Conservation (phyloP, 1,140 invertebrate genomes). For the Drosophila carrolli region DNA sequence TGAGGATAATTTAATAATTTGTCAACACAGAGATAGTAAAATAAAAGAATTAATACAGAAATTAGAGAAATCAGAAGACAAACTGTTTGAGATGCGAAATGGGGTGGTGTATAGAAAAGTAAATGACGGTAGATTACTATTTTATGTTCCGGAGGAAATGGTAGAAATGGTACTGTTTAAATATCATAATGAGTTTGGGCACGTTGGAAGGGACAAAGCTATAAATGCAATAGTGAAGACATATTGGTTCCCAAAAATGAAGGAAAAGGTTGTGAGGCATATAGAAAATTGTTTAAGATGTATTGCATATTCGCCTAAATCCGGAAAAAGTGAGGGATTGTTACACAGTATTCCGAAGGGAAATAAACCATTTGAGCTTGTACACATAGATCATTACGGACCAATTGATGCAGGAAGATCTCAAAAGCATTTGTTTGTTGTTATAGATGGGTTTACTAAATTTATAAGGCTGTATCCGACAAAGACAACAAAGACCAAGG, state of each 20-base stretch:
- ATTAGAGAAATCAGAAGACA: background rate
- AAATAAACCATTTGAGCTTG: background rate
- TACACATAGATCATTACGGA: background rate
- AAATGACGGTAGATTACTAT: conserved; percentile 45
- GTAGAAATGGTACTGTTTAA: conserved; percentile 29
- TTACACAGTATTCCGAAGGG: background rate
- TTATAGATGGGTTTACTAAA: background rate
- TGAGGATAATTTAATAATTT: background rate
- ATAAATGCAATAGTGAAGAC: conserved; percentile 25
- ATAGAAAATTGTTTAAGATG: conserved; percentile 23
- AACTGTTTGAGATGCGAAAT: conserved; percentile 6
- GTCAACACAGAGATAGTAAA: background rate
- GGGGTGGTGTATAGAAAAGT: conserved; percentile 62
- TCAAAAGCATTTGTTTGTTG: background rate
- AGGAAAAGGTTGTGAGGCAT: conserved; percentile 44
- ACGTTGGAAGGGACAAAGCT: conserved; percentile 54
- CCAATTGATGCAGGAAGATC: background rate
- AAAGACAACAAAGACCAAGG: background rate
- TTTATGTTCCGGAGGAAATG: conserved; percentile 55
- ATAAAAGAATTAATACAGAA: background rate
- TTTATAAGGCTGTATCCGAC: background rate
- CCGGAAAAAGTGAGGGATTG: conserved; percentile 33
- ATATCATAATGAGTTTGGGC: conserved; percentile 58
- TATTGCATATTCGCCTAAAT: conserved; percentile 42
- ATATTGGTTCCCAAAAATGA: conserved; percentile 68